Base-by-base conservation (phyloP, 2,113 vertebrate genomes). In the Phainopepla nitens region DNA sequence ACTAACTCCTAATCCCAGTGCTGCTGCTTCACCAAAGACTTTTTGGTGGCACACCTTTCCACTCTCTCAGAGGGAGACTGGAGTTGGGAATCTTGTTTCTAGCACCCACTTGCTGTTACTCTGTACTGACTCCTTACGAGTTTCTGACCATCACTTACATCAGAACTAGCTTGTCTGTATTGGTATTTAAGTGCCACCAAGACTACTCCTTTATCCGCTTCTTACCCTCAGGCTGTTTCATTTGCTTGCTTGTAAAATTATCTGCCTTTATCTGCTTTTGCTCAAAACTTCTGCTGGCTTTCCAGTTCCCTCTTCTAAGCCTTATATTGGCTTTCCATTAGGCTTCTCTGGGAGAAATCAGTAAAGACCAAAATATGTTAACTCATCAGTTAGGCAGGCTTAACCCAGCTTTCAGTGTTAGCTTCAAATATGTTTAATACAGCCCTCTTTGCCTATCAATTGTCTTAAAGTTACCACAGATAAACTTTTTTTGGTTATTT, bases 181-280 rank as follows among this genome's bases (percentile, higher is more conserved):
- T 82, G 79, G 33, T 82, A 62, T 80, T 89, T 90, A 54, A 97
- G 51, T 69, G 54, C 92, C 53, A 82, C 83, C 53, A 69, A 87
- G 77, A 82, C 65, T 69, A 45, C 31, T 89, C 0, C 18, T 94
- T 83, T 84, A 70, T 35, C 24, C 0, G 6, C 89, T 82, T 90
- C 71, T 90, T 1, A 0, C 80, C 56, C 73, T 94, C 61, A 45
- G 60, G 90, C 96, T 96, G 85, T 97, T 86, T 80, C 95, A 96
- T 96, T 82, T 92, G 94, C 94, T 97, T 96, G 95, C 95, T 96
- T 94, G 85, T 90, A 51, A 96, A 94, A 93, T 82, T 93, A 83
- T 5, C 70, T 94, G 84, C 94, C 82, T 68, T 94, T 87, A 68
- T 51, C 65, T 96, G 94, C 94, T 96, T 96, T 81, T 92, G 90